Conservation (phyloP, 2,113 vertebrate genomes). For the Pseudopipra pipra region DNA sequence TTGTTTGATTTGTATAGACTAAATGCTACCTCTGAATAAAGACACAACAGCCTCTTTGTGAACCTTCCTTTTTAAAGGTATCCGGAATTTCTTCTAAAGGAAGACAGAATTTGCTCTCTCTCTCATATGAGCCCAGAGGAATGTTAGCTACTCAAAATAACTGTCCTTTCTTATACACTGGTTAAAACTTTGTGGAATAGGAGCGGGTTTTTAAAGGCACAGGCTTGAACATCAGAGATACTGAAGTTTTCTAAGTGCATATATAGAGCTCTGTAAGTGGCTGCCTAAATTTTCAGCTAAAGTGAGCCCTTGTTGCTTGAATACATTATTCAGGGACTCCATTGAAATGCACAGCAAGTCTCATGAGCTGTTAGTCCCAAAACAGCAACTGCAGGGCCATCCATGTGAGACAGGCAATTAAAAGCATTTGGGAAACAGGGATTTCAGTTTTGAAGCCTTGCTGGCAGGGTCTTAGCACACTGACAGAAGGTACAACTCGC, state of each 20-base stretch:
- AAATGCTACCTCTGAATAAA: neutral
- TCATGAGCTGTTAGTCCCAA: neutral
- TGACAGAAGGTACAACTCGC: neutral
- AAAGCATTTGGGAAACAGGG: neutral
- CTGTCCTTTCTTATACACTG: neutral
- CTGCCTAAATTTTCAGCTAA: neutral
- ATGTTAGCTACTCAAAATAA: neutral
- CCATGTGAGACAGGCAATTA: neutral
- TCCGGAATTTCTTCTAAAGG: neutral
- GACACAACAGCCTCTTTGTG: neutral
- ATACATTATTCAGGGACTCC: neutral
- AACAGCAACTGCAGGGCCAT: neutral
- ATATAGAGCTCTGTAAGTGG: neutral
- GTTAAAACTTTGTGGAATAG: neutral
- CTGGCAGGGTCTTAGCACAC: neutral
- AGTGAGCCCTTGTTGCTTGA: neutral
- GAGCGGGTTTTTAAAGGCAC: neutral
- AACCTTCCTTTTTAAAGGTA: neutral
- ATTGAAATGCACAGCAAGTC: constrained; percentile 26
- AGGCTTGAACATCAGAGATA: neutral
- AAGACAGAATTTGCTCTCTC: neutral
- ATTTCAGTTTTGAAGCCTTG: neutral
- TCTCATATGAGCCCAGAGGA: neutral
- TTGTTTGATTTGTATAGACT: neutral
- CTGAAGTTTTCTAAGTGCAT: neutral